phyloP scores from a whole-genome alignment of 1,140 invertebrate species.

The Wiebesia pumilae region DNA sequence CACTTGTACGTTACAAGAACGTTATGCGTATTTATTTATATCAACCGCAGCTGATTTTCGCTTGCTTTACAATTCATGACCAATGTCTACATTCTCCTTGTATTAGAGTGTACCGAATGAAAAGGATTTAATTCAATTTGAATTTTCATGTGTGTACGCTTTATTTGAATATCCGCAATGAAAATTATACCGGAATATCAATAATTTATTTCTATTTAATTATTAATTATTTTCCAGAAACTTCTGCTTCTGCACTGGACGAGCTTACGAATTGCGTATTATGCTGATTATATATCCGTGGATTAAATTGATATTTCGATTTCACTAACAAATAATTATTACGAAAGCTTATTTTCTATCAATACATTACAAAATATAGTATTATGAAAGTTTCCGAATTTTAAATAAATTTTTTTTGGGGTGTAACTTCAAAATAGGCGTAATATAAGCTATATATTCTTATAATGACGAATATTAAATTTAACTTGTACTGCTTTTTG shows the following conservation, averaged over 20 bases:
- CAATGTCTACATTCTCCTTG: no score
- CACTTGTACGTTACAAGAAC: not conserved
- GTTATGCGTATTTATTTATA: not conserved
- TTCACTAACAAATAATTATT: constrained; percentile 18
- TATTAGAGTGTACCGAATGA: not conserved
- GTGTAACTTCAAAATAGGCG: no score
- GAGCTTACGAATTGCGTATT: not conserved
- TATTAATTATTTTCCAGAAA: not conserved
- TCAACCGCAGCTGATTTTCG: not conserved
- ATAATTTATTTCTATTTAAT: constrained; percentile 30
- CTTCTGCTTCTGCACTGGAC: not conserved
- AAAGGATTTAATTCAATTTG: constrained; percentile 24
- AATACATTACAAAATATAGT: no score
- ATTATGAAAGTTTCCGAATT: no score
- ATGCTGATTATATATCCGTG: not conserved
- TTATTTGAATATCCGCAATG: not conserved
- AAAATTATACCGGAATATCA: constrained; percentile 13
- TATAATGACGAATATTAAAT: no score
- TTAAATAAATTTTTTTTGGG: not conserved
- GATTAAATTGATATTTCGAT: constrained; percentile 11
- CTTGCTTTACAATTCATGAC: constrained; percentile 21
- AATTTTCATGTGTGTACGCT: not conserved
- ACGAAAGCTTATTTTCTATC: not conserved
- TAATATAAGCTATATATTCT: no score
- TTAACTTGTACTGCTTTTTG: no score